Conservation (phyloP, 2,113 vertebrate species). For the Barbus barbus region DNA sequence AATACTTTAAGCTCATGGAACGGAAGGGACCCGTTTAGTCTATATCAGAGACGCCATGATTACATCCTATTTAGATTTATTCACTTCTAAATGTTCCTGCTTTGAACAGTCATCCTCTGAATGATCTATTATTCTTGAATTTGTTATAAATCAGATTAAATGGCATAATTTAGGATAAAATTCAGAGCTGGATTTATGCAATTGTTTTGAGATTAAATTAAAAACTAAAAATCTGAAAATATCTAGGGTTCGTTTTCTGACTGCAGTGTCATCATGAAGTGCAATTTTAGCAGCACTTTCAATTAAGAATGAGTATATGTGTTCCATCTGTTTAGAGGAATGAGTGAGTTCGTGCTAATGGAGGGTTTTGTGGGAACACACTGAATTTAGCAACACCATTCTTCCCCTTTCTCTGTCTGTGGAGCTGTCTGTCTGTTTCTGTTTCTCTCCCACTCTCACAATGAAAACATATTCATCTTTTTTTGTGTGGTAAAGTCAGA, state of each 20-base stretch:
- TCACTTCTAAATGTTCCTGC: not conserved
- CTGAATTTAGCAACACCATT: slow-evolving; percentile 2
- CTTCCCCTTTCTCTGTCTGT: not conserved
- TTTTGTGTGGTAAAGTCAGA: not conserved
- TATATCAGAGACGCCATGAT: not conserved
- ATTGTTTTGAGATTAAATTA: not conserved
- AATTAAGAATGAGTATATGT: not conserved
- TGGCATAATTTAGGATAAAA: not conserved
- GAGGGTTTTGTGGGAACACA: not conserved
- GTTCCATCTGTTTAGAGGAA: not conserved
- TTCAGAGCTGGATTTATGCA: not conserved
- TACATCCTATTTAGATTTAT: not conserved
- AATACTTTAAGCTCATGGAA: not conserved
- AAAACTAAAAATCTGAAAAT: not conserved
- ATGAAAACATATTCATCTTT: not conserved
- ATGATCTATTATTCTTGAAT: not conserved
- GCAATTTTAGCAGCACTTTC: not conserved
- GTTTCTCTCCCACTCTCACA: not conserved
- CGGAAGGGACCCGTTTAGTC: not conserved
- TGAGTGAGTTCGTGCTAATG: not conserved
- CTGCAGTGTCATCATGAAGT: not conserved
- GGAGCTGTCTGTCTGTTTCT: not conserved
- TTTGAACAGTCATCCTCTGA: not conserved
- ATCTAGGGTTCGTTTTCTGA: not conserved
- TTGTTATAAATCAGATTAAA: not conserved